A percentile compares a stretch with the other conserved stretches of the same genome.
Evolutionary conservation across 2,113 vertebrate genomes (phyloP).

Genomic region (Chlamydotis undulata): DNA sequence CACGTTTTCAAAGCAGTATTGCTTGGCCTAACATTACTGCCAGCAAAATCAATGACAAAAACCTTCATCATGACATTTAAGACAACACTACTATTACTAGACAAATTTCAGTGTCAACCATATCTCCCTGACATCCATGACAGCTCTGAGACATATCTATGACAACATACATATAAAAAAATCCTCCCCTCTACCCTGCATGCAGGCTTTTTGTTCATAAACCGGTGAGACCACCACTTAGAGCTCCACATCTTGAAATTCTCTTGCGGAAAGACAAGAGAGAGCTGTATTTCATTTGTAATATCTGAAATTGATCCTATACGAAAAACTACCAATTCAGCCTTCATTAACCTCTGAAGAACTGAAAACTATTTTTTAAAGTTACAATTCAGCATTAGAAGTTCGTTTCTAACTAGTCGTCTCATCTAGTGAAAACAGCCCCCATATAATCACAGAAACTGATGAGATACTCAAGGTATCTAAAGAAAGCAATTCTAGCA

Average conservation of each 20-base stretch:
- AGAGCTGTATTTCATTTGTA: accelerated
- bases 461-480: accelerated
- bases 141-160: neutral
- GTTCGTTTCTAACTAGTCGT: neutral
- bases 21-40: neutral
- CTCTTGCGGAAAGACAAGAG: neutral
- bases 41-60: neutral
- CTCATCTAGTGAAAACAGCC: neutral
- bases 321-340: neutral
- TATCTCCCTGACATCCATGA: neutral
- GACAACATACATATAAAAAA: neutral
- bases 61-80: accelerated
- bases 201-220: neutral
- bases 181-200: neutral
- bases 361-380: neutral
- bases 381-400: neutral
- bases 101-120: neutral
- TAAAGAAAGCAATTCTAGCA: accelerated
- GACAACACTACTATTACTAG: neutral
- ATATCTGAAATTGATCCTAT: neutral
- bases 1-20: neutral
- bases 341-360: neutral
- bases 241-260: neutral
- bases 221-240: neutral
- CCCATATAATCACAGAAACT: neutral